Evolutionary conservation across 2,888 invertebrate species (phyloP).

Genomic region (Poecilus cupreus): DNA sequence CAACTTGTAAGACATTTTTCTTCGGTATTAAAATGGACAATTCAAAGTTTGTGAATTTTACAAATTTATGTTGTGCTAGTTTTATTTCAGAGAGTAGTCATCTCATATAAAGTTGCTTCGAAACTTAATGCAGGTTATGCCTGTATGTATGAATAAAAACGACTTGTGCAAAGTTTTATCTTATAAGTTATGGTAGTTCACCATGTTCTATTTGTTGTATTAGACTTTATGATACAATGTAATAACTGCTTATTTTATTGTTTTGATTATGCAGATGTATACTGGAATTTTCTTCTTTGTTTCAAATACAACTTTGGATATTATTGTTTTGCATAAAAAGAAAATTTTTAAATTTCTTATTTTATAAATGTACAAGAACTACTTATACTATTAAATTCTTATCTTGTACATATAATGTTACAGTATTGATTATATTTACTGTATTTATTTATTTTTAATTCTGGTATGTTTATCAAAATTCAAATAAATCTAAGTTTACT

Average conservation of each 20-base stretch:
- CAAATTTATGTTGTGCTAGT: constrained; percentile 33
- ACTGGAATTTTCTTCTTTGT: neutral
- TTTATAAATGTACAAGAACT: too few species aligned
- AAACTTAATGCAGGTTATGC: constrained; percentile 13
- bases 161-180: constrained; percentile 6
- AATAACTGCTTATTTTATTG: constrained; percentile 22
- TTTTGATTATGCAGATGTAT: constrained; percentile 17
- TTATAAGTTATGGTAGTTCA: neutral
- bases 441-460: too few species aligned
- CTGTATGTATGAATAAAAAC: constrained; percentile 13
- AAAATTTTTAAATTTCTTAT: too few species aligned
- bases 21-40: constrained; percentile 45
- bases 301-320: neutral
- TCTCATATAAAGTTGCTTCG: constrained; percentile 16
- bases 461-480: too few species aligned
- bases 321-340: too few species aligned
- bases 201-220: constrained; percentile 1
- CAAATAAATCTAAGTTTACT: too few species aligned
- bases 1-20: constrained; percentile 44
- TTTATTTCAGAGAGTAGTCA: constrained; percentile 12
- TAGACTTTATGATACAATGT: constrained; percentile 10
- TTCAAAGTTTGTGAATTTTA: constrained; percentile 50
- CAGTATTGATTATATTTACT: too few species aligned
- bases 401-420: too few species aligned
- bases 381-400: too few species aligned